Percentiles rank a stretch among this genome's conserved stretches.
Conservation (phyloP, 2,888 invertebrate genomes). For the Andrena haemorrhoa region DNA sequence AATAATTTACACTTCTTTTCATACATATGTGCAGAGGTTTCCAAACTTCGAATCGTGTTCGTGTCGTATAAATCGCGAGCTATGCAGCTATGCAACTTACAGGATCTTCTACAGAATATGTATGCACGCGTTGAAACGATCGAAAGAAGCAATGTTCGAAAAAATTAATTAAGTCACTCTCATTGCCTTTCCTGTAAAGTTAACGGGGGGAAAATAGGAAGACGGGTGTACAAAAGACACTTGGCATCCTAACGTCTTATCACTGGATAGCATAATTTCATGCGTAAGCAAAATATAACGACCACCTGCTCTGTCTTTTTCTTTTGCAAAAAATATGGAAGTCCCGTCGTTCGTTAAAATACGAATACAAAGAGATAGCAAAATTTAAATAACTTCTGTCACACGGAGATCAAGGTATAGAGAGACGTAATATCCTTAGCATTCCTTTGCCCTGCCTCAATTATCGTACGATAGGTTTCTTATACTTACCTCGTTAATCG, state of each 20-base stretch:
- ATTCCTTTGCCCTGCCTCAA: not conserved
- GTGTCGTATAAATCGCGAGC: not conserved
- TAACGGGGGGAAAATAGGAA: conserved; percentile 4
- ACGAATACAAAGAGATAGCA: conserved; percentile 32
- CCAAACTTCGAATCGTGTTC: conserved; percentile 18
- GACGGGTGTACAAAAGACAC: conserved; percentile 18
- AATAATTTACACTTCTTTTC: conserved; percentile 42
- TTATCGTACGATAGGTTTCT: conserved; percentile 1
- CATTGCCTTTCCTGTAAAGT: conserved; percentile 23
- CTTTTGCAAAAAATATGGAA: conserved; percentile 13
- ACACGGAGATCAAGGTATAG: conserved; percentile 28
- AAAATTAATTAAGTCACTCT: conserved; percentile 6
- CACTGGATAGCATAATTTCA: conserved; percentile 32
- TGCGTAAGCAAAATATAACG: conserved; percentile 49
- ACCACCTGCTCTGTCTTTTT: conserved; percentile 4
- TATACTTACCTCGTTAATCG: conserved; percentile 38
- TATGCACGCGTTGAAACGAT: not conserved
- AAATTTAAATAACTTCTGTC: conserved; percentile 29
- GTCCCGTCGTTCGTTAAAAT: conserved; percentile 18
- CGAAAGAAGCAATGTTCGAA: conserved; percentile 9
- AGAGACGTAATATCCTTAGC: conserved; percentile 25
- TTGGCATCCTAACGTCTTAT: conserved; percentile 23
- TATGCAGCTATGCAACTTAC: not conserved
- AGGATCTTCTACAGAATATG: conserved; percentile 20
- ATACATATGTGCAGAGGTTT: conserved; percentile 24